These are phyloP conservation scores for Gulo gulo DNA, from an alignment of 2,113 vertebrate genomes.

Conservation along the genomic window DNA sequence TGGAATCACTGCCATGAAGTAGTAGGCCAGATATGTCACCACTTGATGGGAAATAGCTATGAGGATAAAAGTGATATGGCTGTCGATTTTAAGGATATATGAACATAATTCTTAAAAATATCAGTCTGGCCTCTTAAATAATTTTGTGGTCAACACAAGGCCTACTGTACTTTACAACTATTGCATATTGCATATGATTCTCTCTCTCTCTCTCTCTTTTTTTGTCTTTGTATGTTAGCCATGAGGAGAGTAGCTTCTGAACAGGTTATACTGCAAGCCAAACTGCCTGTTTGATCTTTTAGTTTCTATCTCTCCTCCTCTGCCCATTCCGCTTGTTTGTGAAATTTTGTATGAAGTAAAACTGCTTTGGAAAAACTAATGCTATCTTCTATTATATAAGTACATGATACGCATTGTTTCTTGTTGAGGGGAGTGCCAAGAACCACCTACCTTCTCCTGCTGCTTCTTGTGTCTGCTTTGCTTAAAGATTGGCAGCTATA, in stretches of 20 bases:
- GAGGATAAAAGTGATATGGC: background rate
- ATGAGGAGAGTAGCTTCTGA: background rate
- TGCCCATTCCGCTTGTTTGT: constrained; percentile 12
- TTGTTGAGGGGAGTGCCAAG: constrained; percentile 69
- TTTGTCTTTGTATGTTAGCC: background rate
- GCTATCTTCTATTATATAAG: constrained; percentile 51
- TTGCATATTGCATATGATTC: background rate
- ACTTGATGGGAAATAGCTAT: constrained; percentile 22
- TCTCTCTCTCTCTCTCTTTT: background rate
- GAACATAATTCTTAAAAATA: constrained; percentile 27
- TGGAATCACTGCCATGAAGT: constrained; percentile 8
- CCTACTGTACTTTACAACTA: background rate
- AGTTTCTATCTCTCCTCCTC: background rate
- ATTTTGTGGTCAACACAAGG: background rate
- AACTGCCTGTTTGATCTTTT: background rate
- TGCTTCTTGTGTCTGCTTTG: constrained; percentile 63
- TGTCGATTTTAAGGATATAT: constrained; percentile 43
- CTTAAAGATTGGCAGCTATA: constrained; percentile 68
- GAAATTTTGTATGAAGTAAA: constrained; percentile 52
- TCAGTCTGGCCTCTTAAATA: background rate
- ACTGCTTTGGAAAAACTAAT: constrained; percentile 58
- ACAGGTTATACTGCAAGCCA: background rate
- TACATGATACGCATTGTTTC: constrained; percentile 59
- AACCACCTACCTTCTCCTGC: constrained; percentile 76
- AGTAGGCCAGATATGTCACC: background rate